These are phyloP conservation scores for Stigmatopora argus DNA, from an alignment of 2,113 vertebrate genomes.

Conservation along the genomic window DNA sequence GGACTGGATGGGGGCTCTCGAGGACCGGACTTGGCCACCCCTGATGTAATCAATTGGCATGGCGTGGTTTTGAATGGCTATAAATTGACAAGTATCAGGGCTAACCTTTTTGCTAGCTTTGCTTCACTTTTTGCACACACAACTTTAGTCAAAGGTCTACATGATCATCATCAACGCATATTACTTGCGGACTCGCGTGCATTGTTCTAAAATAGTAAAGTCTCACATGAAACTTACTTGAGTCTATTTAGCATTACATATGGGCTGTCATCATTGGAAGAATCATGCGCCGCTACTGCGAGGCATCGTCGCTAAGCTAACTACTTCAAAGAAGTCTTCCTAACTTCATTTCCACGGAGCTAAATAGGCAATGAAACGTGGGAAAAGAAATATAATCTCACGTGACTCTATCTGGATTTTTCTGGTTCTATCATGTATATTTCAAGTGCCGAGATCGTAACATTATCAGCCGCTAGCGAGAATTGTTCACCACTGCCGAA, in stretches of 20 bases:
- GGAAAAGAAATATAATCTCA: neutral
- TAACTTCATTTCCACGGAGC: conserved; percentile 16
- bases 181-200: neutral
- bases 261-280: conserved; percentile 24
- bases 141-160: neutral
- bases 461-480: conserved; percentile 39
- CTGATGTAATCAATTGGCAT: no score
- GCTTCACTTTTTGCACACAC: neutral
- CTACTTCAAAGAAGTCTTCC: conserved; percentile 17
- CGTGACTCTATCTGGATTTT: conserved; percentile 5
- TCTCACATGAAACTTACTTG: conserved; percentile 4
- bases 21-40: no score
- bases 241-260: conserved; percentile 16
- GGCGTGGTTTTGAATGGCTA: neutral
- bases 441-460: conserved; percentile 14
- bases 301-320: conserved; percentile 51
- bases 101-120: conserved; percentile 14
- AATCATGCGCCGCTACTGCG: conserved; percentile 8
- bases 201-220: neutral
- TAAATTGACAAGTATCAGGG: neutral
- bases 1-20: no score
- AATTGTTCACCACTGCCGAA: conserved; percentile 14
- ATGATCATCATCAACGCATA: neutral
- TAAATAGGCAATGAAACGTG: neutral
- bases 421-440: neutral